phyloP scores from a whole-genome alignment of 1,140 invertebrate genomes.

The Cyrtorhinus lividipennis region DNA sequence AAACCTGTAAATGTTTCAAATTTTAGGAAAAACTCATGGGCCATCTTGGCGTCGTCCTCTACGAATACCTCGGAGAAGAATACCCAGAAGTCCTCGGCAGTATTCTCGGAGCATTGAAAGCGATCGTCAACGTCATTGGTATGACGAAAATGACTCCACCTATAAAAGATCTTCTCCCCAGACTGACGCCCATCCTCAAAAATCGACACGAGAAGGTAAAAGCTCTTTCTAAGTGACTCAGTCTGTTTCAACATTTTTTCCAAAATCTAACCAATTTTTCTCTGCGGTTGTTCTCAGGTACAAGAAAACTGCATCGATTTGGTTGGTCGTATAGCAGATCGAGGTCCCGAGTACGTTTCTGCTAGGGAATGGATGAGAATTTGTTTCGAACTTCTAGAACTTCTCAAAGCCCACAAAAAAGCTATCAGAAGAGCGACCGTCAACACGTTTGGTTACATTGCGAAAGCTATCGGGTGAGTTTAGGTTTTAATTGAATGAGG shows the following conservation, averaged over 20 bases:
- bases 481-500: slow-evolving; percentile 16
- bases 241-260: slow-evolving; percentile 11
- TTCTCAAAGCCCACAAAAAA: slow-evolving; percentile 99
- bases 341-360: slow-evolving; percentile 98
- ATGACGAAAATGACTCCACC: slow-evolving; percentile 99
- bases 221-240: neutral
- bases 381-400: slow-evolving; percentile 94
- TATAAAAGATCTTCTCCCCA: slow-evolving; percentile 94
- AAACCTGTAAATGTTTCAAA: neutral
- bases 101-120: slow-evolving; percentile 94
- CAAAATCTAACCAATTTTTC: slow-evolving; percentile 17
- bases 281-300: slow-evolving; percentile 46
- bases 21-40: slow-evolving; percentile 95
- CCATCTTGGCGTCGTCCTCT: slow-evolving; percentile 97
- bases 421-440: slow-evolving; percentile 96
- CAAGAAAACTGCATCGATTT: slow-evolving; percentile 99
- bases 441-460: slow-evolving; percentile 99
- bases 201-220: slow-evolving; percentile 54
- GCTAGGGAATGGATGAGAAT: slow-evolving; percentile 99
- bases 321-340: slow-evolving; percentile 95
- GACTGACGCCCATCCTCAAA: slow-evolving; percentile 95
- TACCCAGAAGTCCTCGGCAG: slow-evolving; percentile 98
- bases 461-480: slow-evolving; percentile 87
- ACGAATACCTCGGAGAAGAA: slow-evolving; percentile 98
- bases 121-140: slow-evolving; percentile 98